Evolutionary conservation across 2,113 vertebrate species (phyloP), one percentile per base, ranked within the genome.

Genomic region (Xerus inauris): DNA sequence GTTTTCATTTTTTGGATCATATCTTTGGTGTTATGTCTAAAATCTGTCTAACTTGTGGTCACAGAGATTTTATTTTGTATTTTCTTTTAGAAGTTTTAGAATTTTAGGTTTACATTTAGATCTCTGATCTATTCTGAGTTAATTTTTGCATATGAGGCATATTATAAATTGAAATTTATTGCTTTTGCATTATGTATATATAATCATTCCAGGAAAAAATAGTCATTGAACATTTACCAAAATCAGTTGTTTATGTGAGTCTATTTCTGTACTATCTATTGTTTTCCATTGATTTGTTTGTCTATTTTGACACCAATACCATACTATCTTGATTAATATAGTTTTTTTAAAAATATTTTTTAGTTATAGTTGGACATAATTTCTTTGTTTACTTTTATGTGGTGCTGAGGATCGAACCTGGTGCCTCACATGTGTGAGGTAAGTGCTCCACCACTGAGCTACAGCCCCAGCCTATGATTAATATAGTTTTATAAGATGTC

Each of bases 21-120:
- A 57, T 1, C 49, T 93, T 75, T 65, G 9, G 28, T 94, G n/a
- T 91, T 91, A 26, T 35, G 47, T 64, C 7, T 85, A 91, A 92
- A 89, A 94, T 67, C 45, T 95, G 38, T 75, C 64, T 90, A 87
- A 87, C 3, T 45, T 49, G 87, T 96, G 75, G 75, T 67, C 67
- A 92, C 45, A 82, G 77, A 86, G 6, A 89, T 89, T 94, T 95
- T 86, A 20, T 87, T 93, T 6, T 76, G 49, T 45, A n/a, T 72
- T 95, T 96, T 89, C 32, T 95, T 77, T 79, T 24, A 86, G 30
- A 77, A 77, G 59, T 95, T 94, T 91, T 57, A 80, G 54, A 88
- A 67, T 91, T 91, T 97, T 91, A 71, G 45, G 42, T 89, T 92
- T 83, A 72, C 5, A 77, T 91, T 85, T 95, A 95, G 47, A 86